Percentiles rank a stretch among this genome's conserved stretches.
phyloP scores from a whole-genome alignment of 2,888 invertebrate genomes.

The Thysanoteuthis rhombus region DNA sequence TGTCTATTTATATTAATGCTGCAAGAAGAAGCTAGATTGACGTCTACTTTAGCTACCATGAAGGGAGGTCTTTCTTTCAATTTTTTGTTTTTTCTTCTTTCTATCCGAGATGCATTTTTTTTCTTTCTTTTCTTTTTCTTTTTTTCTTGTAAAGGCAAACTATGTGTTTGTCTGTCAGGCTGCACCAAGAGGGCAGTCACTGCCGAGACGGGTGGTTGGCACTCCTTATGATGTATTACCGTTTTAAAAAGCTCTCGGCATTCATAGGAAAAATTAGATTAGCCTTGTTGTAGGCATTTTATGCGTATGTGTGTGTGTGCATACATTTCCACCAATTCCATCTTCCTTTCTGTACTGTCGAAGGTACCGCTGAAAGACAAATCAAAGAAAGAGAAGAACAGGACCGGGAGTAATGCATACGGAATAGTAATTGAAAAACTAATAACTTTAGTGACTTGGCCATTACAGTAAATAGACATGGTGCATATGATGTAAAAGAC shows the following conservation, averaged over 20 bases:
- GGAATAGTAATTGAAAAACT: no score
- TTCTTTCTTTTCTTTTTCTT: background rate
- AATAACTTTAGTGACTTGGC: no score
- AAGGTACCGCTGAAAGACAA: background rate
- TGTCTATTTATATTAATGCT: background rate
- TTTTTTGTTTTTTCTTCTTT: background rate
- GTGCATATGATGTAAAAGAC: no score
- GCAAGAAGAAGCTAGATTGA: constrained; percentile 12
- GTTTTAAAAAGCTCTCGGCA: background rate
- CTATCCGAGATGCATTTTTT: background rate
- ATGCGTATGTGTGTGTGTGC: background rate
- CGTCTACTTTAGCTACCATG: background rate
- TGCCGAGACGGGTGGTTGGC: background rate
- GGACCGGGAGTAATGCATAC: no score
- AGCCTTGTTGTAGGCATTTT: background rate
- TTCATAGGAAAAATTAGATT: background rate
- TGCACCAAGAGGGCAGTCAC: background rate
- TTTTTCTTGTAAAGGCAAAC: background rate
- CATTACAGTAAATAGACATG: no score
- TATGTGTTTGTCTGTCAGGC: background rate
- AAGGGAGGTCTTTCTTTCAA: background rate
- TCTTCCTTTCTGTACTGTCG: background rate
- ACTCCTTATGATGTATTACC: background rate
- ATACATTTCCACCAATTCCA: background rate
- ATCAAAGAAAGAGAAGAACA: no score